These are phyloP conservation scores for Scaptomyza parva DNA, from an alignment of 2,888 invertebrate genomes.

Conservation along the genomic window DNA sequence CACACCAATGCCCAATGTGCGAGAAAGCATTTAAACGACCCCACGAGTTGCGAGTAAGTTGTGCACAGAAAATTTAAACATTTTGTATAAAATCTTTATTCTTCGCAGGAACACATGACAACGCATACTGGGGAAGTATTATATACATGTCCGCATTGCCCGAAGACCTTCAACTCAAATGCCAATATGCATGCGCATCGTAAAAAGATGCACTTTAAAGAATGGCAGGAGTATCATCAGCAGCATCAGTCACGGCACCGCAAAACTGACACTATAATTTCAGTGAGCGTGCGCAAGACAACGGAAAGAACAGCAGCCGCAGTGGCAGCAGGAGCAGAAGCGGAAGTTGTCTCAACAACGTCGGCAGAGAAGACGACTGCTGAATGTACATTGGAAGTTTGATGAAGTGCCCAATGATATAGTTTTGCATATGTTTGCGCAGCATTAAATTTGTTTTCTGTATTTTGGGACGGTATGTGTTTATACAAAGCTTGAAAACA, in stretches of 20 bases:
- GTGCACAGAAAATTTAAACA: not conserved
- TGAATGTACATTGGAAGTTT: conserved; percentile 24
- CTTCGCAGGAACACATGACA: conserved; percentile 81
- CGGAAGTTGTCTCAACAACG: not conserved
- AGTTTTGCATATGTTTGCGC: conserved; percentile 7
- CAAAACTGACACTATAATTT: conserved; percentile 57
- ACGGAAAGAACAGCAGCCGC: conserved; percentile 38
- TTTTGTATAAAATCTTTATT: too few relatives aligned
- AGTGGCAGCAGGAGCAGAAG: conserved; percentile 1
- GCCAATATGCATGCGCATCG: conserved; percentile 82
- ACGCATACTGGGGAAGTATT: conserved; percentile 80
- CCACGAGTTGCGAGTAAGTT: conserved; percentile 71
- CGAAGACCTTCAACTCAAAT: conserved; percentile 81
- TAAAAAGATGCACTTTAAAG: conserved; percentile 81
- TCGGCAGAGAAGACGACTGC: not conserved
- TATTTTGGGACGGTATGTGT: conserved; percentile 43
- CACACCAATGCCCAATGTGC: conserved; percentile 82
- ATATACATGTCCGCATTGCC: conserved; percentile 81
- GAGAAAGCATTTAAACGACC: conserved; percentile 83
- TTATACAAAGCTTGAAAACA: conserved; percentile 45
- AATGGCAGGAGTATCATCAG: conserved; percentile 77
- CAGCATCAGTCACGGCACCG: conserved; percentile 37
- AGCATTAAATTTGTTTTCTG: conserved; percentile 32
- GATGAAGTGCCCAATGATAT: conserved; percentile 34
- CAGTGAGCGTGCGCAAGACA: conserved; percentile 63